phyloP scores from a whole-genome alignment of 1,140 invertebrate genomes.

The Drosophila funebris region DNA sequence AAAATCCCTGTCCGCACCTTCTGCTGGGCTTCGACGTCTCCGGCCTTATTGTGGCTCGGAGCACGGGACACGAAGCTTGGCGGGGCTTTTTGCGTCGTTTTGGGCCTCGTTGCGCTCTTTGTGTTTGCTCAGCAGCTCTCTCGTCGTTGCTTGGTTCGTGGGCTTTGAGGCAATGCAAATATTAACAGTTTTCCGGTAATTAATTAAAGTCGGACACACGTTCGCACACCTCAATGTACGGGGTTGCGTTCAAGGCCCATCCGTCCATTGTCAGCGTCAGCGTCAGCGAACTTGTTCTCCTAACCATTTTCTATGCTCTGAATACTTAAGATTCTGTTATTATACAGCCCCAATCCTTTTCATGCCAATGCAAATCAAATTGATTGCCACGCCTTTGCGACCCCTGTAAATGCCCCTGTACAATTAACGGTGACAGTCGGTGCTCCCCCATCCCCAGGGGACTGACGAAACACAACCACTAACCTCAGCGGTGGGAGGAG shows the following conservation, averaged over 20 bases:
- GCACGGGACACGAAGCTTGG: neutral
- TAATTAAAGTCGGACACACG: slow-evolving; percentile 63
- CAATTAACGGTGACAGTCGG: neutral
- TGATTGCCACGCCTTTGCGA: neutral
- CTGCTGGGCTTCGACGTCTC: neutral
- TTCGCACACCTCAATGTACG: slow-evolving; percentile 15
- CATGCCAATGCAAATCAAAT: neutral
- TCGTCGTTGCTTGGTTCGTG: neutral
- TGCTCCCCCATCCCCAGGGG: neutral
- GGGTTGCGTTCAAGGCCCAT: neutral
- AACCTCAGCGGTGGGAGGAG: neutral
- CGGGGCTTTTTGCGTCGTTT: neutral
- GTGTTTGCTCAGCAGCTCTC: slow-evolving; percentile 35
- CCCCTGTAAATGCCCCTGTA: neutral
- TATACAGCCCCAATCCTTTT: neutral
- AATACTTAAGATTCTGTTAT: slow-evolving; percentile 6
- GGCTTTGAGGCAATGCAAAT: slow-evolving; percentile 59
- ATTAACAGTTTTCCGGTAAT: slow-evolving; percentile 75
- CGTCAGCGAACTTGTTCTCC: neutral
- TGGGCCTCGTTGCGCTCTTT: slow-evolving; percentile 43
- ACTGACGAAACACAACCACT: neutral
- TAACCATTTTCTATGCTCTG: neutral
- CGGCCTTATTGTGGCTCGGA: neutral
- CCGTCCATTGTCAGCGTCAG: neutral
- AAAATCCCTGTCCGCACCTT: slow-evolving; percentile 10